Evolutionary conservation across 2,888 invertebrate species (phyloP).

Genomic region (Megamerina dolium): DNA sequence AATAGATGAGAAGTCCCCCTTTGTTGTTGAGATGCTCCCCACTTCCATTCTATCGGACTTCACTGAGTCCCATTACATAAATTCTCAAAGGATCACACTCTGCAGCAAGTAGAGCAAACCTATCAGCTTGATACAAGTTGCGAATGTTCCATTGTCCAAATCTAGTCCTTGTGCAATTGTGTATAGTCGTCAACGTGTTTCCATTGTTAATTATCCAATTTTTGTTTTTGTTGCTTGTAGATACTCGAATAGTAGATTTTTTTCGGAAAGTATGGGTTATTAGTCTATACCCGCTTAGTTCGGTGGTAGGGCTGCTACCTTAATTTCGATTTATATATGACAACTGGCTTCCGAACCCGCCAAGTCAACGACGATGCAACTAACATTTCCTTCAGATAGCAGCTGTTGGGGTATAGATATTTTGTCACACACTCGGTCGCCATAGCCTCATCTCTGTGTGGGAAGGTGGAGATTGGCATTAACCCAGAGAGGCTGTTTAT

Average conservation of each 20-base stretch:
- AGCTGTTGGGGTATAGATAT: no score
- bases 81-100: background rate
- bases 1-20: background rate
- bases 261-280: background rate
- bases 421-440: no score
- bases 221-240: background rate
- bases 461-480: no score
- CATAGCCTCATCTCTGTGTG: no score
- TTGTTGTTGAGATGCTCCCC: constrained; percentile 1
- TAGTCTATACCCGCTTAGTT: background rate
- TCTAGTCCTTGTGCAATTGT: background rate
- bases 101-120: background rate
- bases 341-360: no score
- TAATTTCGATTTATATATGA: no score
- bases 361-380: no score
- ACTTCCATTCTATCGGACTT: constrained; percentile 3
- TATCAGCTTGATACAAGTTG: background rate
- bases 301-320: background rate
- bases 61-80: background rate
- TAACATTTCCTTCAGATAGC: no score
- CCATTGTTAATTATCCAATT: background rate
- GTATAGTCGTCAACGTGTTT: background rate
- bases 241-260: background rate
- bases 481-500: no score
- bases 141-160: constrained; percentile 1